Conservation (phyloP, 2,888 invertebrate species). For the Drosophila neutralis region DNA sequence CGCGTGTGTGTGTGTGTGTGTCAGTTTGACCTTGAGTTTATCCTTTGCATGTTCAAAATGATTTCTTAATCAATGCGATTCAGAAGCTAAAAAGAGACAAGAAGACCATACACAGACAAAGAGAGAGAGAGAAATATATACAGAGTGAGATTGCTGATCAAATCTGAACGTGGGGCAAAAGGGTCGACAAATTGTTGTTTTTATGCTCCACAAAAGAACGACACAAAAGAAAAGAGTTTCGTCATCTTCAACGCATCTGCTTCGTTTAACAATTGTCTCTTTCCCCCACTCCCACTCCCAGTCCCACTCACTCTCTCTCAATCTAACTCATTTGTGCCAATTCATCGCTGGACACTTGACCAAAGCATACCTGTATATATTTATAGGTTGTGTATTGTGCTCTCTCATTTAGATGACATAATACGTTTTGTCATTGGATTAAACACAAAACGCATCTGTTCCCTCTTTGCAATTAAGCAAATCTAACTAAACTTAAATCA, state of each 20-base stretch:
- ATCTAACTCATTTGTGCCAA: constrained; percentile 53
- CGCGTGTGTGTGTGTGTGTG: not conserved
- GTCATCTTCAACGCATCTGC: constrained; percentile 50
- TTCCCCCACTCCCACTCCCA: constrained; percentile 16
- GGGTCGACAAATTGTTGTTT: constrained; percentile 52
- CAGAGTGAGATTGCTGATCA: constrained; percentile 58
- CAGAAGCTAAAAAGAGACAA: not conserved
- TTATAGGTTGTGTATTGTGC: not conserved
- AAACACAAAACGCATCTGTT: constrained; percentile 37
- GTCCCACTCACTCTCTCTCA: constrained; percentile 15
- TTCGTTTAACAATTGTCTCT: constrained; percentile 40
- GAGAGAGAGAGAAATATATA: not conserved
- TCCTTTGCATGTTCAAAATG: constrained; percentile 41
- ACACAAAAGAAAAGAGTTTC: constrained; percentile 26
- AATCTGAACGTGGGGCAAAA: constrained; percentile 32
- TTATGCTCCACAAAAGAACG: constrained; percentile 46
- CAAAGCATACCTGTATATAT: constrained; percentile 33
- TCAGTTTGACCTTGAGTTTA: constrained; percentile 9
- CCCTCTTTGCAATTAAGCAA: constrained; percentile 26
- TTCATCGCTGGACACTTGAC: constrained; percentile 69
- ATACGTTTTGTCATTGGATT: constrained; percentile 49
- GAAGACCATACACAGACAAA: not conserved
- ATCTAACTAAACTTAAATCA: not conserved
- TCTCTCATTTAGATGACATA: constrained; percentile 32
- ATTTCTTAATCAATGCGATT: constrained; percentile 35